Evolutionary conservation across 2,113 vertebrate species (phyloP), one percentile per base, ranked within the genome.

Genomic region (Eleginops maclovinus): DNA sequence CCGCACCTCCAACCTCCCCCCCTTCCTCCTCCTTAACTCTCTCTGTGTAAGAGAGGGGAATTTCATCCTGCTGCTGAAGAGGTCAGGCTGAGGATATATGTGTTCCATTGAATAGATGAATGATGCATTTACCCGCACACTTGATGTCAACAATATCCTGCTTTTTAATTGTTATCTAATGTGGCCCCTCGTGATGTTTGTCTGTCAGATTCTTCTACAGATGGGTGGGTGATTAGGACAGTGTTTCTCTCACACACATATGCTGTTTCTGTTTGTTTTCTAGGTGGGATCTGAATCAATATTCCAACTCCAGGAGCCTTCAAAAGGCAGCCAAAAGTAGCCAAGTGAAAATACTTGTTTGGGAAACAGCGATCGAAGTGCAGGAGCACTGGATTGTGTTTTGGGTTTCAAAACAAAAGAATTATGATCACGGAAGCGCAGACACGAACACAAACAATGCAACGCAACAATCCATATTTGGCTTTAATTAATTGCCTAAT

Each of bases 401-500:
- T 41, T 36, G 5, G 31, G 63, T 19, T 51, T 75, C 49, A 68
- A 88, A 85, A 46, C 21, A 54, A 59, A 9, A 43, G 46, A 77
- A 68, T 63, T 41, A 59, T 51, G 66, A 84, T 44, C 24, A 79
- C 26, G 49, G 65, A 72, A 60, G 72, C 53, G 28, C 21, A 15
- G 47, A 46, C 71, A 64, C 47, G 65, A 28, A 72, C 65, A 66
- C 53, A 74, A 73, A 89, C 81, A 88, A 87, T 79, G 73, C 81
- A 19, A 65, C 1, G 73, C 76, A 82, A 84, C 85, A 50, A 74
- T 83, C 70, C 92, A 87, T 85, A 82, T 90, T 93, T 86, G 85
- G 79, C 31, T 77, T 85, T 90, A 92, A 93, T 93, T 89, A 93
- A 93, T 87, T 86, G 81, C 87, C 72, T 91, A 93, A 93, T 88